Evolutionary conservation across 2,888 invertebrate species (phyloP).

Genomic region (Drosophila sordidapex): DNA sequence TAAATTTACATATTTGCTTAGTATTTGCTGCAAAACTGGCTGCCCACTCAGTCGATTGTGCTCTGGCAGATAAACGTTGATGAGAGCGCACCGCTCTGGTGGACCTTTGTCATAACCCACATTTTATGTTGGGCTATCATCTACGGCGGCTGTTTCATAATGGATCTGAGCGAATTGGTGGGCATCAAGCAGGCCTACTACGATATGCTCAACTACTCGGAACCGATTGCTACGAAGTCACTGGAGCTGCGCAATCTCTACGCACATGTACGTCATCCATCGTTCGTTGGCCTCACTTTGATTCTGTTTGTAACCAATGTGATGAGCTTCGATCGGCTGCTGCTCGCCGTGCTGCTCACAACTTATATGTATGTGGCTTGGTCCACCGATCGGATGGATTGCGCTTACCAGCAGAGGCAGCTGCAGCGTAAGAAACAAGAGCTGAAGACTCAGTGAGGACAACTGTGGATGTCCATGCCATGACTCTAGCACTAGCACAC

Average conservation of each 20-base stretch:
- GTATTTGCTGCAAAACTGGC: conserved; percentile 86
- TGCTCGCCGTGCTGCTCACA: conserved; percentile 86
- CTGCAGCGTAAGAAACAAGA: conserved; percentile 86
- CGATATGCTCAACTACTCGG: conserved; percentile 85
- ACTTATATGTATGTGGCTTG: conserved; percentile 87
- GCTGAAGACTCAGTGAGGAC: conserved; percentile 73
- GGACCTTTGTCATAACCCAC: conserved; percentile 86
- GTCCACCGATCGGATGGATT: conserved; percentile 87
- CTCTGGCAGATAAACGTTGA: conserved; percentile 87
- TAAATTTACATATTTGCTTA: conserved; percentile 67
- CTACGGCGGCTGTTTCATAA: conserved; percentile 87
- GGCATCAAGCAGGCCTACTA: conserved; percentile 88
- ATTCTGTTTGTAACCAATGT: conserved; percentile 87
- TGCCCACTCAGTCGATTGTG: conserved; percentile 84
- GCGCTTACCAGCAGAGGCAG: conserved; percentile 86
- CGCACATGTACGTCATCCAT: conserved; percentile 88
- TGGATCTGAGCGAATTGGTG: conserved; percentile 87
- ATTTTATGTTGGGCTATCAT: conserved; percentile 86
- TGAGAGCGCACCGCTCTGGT: conserved; percentile 85
- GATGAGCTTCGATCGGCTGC: conserved; percentile 88
- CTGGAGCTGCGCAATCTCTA: conserved; percentile 86
- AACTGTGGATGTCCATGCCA: not conserved
- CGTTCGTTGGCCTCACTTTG: conserved; percentile 86
- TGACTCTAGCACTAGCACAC: not conserved
- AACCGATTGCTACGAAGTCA: conserved; percentile 86